A percentile compares a stretch with the other conserved stretches of the same genome.
phyloP scores from a whole-genome alignment of 2,888 invertebrate species.

The Harmothoe impar region DNA sequence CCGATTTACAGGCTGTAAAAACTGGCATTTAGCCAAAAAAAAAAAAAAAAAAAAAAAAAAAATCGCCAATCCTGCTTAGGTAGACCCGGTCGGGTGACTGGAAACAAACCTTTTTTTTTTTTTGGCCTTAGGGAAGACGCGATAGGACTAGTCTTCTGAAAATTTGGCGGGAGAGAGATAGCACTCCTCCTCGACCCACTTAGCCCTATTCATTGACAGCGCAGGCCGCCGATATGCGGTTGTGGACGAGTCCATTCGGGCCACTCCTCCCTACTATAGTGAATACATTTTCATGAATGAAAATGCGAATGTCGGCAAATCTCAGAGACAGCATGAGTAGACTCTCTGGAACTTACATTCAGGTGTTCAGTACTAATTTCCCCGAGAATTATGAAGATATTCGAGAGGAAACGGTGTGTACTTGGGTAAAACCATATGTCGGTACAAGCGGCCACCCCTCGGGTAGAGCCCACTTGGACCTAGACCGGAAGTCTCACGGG shows the following conservation, averaged over 20 bases:
- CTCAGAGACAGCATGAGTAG: background rate
- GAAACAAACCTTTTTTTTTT: no score
- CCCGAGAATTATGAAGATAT: background rate
- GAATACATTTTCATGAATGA: slow-evolving; percentile 58
- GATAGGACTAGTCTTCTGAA: slow-evolving; percentile 5
- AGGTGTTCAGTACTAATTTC: background rate
- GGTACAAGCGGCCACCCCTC: slow-evolving; percentile 29
- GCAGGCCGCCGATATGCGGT: slow-evolving; percentile 39
- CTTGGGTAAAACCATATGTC: background rate
- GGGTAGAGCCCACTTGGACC: slow-evolving; percentile 17
- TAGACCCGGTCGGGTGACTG: no score
- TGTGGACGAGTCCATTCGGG: slow-evolving; percentile 50
- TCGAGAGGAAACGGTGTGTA: background rate
- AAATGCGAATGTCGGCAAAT: background rate
- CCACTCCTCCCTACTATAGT: slow-evolving; percentile 5
- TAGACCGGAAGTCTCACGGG: slow-evolving; percentile 64
- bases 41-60: no score
- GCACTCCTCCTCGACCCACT: slow-evolving; percentile 25
- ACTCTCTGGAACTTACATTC: background rate
- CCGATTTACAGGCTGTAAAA: no score
- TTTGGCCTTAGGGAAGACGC: background rate
- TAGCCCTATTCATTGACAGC: slow-evolving; percentile 53
- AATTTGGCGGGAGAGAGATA: slow-evolving; percentile 52
- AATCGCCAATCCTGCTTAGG: no score
- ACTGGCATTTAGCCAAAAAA: no score